Evolutionary conservation across 2,888 invertebrate species (phyloP).

Genomic region (Emmelina monodactyla): DNA sequence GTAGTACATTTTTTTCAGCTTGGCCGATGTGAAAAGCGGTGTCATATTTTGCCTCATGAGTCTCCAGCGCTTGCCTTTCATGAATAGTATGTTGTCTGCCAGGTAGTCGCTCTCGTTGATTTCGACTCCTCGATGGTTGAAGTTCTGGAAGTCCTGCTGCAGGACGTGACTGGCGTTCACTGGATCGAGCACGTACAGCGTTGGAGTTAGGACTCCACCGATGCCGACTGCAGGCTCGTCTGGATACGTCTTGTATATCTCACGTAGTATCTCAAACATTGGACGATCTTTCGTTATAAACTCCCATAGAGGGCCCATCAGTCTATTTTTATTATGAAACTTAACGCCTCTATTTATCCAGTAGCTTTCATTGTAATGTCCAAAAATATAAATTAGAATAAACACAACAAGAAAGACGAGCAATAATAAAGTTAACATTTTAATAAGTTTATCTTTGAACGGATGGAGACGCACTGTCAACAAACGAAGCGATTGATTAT

Average conservation of each 20-base stretch:
- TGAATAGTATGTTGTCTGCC: conserved; percentile 19
- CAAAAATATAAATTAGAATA: conserved; percentile 2
- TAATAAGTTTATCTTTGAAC: neutral
- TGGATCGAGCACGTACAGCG: conserved; percentile 19
- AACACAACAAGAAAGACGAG: neutral
- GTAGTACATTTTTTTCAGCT: conserved; percentile 29
- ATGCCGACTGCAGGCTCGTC: conserved; percentile 30
- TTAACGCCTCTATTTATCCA: conserved; percentile 28
- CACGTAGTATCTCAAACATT: conserved; percentile 15
- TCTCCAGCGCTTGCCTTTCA: conserved; percentile 21
- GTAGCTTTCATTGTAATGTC: conserved; percentile 23
- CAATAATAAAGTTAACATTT: neutral
- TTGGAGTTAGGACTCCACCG: conserved; percentile 20
- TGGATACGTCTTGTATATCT: conserved; percentile 27
- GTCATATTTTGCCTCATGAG: conserved; percentile 25
- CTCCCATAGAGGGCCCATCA: conserved; percentile 22
- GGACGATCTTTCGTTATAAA: conserved; percentile 17
- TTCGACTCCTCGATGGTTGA: conserved; percentile 19
- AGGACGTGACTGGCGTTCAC: conserved; percentile 21
- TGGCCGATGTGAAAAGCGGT: conserved; percentile 26
- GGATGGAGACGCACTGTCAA: too few species aligned
- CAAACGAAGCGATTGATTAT: too few species aligned
- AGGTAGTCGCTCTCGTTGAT: conserved; percentile 15
- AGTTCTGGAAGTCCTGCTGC: conserved; percentile 20
- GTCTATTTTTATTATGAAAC: conserved; percentile 18